Base-by-base conservation (phyloP, 2,113 vertebrate species). In the Sciurus niger region DNA sequence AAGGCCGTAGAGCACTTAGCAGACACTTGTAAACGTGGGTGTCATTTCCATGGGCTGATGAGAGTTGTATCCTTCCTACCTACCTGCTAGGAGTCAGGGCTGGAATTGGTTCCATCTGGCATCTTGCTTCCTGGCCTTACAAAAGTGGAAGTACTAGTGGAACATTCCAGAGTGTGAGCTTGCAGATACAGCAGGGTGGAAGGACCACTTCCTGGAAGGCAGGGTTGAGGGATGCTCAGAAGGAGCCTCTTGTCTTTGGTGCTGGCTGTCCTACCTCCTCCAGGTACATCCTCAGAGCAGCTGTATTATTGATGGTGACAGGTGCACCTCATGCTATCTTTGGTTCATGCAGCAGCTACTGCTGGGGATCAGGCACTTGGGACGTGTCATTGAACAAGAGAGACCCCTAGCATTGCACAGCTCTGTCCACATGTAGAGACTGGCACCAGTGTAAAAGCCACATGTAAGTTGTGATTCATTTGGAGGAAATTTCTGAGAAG, bases 81-180 rank as follows among this genome's bases (percentile, higher is more conserved):
- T 83, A 28, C 84, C 74, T 78, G 67, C 34, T 80, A n/a, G 91
- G 65, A 86, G 28, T 55, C 84, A 58, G 88, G 46, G 25, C 30
- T 12, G 34, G 84, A 43, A n/a, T 32, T 80, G 17, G 25, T 65
- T 95, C 51, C 86, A 12, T 92, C 48, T 72, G 73, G 55, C 84
- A 14, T 82, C 65, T 96, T 92, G 43, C 51, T 95, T 93, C 67
- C 43, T 76, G 83, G 73, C 40, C 86, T 93, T 37, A 60, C 14
- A 43, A 46, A 78, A 85, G 46, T 58, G 46, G 74, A 83, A 77
- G 43, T 16, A 4, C 25, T 65, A 4, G 30, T 88, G 93, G 60
- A 90, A 84, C 14, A 16, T 95, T 95, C 84, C 32, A 89, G 90
- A 73, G 3, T n/a, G 10, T 79, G 51, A 88, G 20, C 16, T 16